Evolutionary conservation across 2,797 vertebrate genomes (phyloP), one percentile per base, ranked within the genome.

Genomic region (Channallabes apus): DNA sequence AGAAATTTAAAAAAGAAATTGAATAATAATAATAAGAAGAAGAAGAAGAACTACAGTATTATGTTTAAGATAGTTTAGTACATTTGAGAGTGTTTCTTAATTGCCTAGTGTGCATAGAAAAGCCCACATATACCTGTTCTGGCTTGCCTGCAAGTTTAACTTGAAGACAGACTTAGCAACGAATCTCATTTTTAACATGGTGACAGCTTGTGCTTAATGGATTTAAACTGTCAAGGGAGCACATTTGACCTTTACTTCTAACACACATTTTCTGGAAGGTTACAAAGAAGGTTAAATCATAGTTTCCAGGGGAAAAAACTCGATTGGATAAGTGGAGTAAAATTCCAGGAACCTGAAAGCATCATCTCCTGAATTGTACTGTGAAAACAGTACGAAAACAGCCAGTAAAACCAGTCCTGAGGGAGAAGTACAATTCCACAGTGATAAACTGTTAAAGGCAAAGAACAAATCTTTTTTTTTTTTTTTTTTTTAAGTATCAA

Each of bases 261-360:
- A 85, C 15, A 46, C 76, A 35, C 32, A 35, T 78, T 88, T 81
- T 71, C 56, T 32, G 6, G 84, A 82, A 86, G 51, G 29, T 77
- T 88, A 80, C 35, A 82, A 85, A 86, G 27, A 12, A 67, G 73
- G 41, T 41, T 67, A 51, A 77, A 61, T 72, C 24, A 54, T 46
- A 58, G 61, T 82, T 58, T 62, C 27, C 41, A 15, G 1, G 1
- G 20, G 46, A 27, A 76, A 81, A 54, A 81, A 72, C 64, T 84
- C 61, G 71, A 86, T 71, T 65, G 61, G 65, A 27, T 65, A 56
- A n/a, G 12, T 56, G 27, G 51, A 73, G n/a, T 80, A 46, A 82
- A 54, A 7, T 87, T 54, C 69, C 82, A 83, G 82, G 38, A 54
- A 75, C 27, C 62, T 65, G 46, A 38, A 65, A 64, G 69, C 79